Percentiles rank a stretch among this genome's conserved stretches.
These are phyloP conservation scores for Alosa sapidissima DNA, from an alignment of 2,797 vertebrate species.

Conservation along the genomic window DNA sequence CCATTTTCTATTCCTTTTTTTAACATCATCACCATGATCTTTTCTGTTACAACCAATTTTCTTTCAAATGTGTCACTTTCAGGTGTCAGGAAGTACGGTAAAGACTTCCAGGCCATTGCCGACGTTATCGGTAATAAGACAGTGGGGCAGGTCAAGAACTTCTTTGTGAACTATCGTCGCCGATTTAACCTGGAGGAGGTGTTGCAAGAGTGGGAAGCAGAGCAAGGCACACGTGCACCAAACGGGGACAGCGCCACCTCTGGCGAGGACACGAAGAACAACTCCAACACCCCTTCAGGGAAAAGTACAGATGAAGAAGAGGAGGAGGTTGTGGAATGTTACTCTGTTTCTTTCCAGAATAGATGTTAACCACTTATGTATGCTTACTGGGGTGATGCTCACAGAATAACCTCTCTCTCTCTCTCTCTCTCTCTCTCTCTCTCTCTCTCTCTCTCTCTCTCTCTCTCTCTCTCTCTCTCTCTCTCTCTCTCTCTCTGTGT, in stretches of 20 bases:
- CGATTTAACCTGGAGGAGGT: constrained; percentile 99
- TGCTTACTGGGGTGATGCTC: background rate
- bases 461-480: constrained; percentile 59
- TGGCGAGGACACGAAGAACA: constrained; percentile 93
- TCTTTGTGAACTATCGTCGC: constrained; percentile 99
- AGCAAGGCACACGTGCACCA: constrained; percentile 90
- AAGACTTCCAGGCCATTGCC: constrained; percentile 99
- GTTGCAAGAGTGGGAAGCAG: constrained; percentile 99
- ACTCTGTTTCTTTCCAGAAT: background rate
- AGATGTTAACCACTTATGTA: no score
- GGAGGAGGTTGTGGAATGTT: constrained; percentile 75
- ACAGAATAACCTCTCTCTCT: constrained; percentile 39
- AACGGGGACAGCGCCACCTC: constrained; percentile 88
- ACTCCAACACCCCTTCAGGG: constrained; percentile 89
- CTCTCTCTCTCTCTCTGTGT: constrained; percentile 62
- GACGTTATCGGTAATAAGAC: constrained; percentile 99
- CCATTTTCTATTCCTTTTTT: background rate
- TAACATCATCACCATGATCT: no score
- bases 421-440: constrained; percentile 53
- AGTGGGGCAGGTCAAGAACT: constrained; percentile 98
- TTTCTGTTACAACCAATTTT: background rate
- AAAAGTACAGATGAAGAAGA: constrained; percentile 98
- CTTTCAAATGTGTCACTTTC: constrained; percentile 75
- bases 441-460: constrained; percentile 58
- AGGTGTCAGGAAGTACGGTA: constrained; percentile 98